A percentile compares a stretch with the other conserved stretches of the same genome.
phyloP scores from a whole-genome alignment of 2,113 vertebrate species.

The Bubo bubo region DNA sequence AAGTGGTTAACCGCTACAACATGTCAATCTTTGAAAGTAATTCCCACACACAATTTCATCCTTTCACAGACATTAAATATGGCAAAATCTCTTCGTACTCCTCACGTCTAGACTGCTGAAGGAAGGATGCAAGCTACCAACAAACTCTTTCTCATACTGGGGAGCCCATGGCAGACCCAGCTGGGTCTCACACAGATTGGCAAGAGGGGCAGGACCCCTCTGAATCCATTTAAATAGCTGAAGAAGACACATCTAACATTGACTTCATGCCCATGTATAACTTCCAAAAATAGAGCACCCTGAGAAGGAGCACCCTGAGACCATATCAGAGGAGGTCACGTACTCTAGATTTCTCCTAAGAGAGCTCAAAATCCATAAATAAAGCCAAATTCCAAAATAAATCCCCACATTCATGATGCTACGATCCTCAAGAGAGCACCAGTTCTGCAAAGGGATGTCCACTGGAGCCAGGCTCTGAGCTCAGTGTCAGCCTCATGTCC shows the following conservation, averaged over 20 bases:
- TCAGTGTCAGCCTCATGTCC: background rate
- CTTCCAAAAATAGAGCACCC: background rate
- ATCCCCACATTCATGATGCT: background rate
- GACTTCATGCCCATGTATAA: background rate
- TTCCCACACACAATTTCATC: slow-evolving; percentile 24
- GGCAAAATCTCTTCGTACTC: background rate
- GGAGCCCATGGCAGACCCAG: background rate
- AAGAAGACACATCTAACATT: accelerated
- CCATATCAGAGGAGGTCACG: accelerated
- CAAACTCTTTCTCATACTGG: background rate
- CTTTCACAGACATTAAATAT: background rate
- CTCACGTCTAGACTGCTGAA: background rate
- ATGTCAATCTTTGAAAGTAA: slow-evolving; percentile 37
- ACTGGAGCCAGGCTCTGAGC: background rate
- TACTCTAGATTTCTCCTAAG: background rate
- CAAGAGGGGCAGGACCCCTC: background rate
- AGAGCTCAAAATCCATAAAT: background rate
- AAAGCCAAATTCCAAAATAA: background rate
- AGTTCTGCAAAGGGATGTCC: background rate
- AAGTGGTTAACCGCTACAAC: slow-evolving; percentile 41
- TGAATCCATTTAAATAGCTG: background rate
- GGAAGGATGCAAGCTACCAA: background rate
- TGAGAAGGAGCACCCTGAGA: background rate
- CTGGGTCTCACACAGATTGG: background rate
- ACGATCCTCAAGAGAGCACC: background rate